phyloP scores from a whole-genome alignment of 1,140 invertebrate species.

The Eurytemora carolleeae region DNA sequence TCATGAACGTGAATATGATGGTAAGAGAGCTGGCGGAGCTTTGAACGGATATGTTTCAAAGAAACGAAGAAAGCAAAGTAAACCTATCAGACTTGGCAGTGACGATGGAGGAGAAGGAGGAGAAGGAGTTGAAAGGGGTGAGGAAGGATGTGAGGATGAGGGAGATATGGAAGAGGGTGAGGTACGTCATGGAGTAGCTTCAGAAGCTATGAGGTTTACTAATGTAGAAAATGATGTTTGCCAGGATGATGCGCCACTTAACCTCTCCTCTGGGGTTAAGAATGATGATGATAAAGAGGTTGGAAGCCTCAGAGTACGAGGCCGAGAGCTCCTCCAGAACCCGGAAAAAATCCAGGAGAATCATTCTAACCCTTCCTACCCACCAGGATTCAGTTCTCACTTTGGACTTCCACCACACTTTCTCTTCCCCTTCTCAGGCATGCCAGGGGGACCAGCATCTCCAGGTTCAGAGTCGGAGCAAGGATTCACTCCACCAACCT shows the following conservation, averaged over 20 bases:
- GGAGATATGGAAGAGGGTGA: conserved; percentile 10
- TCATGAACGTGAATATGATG: conserved; percentile 1
- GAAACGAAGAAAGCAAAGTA: conserved; percentile 26
- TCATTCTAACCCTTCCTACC: too few relatives aligned
- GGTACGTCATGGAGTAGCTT: conserved; percentile 5
- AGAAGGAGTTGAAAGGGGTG: background rate
- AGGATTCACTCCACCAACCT: conserved; percentile 11
- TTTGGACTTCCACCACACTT: conserved; percentile 20
- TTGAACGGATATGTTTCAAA: conserved; percentile 17
- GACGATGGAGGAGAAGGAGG: background rate
- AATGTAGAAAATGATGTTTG: conserved; percentile 10
- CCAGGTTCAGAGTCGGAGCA: conserved; percentile 10
- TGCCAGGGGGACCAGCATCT: conserved; percentile 14
- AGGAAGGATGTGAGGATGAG: conserved; percentile 3
- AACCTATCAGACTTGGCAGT: conserved; percentile 21
- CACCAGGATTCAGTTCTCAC: conserved; percentile 18
- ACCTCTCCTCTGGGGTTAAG: conserved; percentile 22
- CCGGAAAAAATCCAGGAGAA: conserved; percentile 13
- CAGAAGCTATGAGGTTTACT: conserved; percentile 3
- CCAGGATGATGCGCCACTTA: conserved; percentile 20
- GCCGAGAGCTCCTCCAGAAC: conserved; percentile 11
- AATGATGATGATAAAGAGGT: conserved; percentile 19
- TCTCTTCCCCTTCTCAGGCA: conserved; percentile 28
- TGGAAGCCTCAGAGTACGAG: conserved; percentile 5
- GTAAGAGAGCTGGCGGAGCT: background rate